Conservation (phyloP, 1,140 invertebrate species). For the Drosophila miranda region DNA sequence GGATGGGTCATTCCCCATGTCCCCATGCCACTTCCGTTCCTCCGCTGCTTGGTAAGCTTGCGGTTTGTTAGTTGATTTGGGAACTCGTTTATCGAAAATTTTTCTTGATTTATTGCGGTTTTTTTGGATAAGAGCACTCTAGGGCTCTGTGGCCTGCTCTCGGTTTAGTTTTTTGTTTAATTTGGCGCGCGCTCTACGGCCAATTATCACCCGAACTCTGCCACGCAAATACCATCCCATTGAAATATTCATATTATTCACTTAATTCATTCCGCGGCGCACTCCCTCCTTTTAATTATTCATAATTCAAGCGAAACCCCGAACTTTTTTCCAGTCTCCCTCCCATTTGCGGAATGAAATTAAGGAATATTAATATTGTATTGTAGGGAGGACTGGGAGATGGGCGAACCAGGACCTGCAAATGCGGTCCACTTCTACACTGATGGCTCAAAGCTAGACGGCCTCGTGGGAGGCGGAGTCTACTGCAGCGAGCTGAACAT, state of each 20-base stretch:
- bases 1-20: constrained; percentile 37
- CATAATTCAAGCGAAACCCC: constrained; percentile 9
- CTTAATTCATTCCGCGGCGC: constrained; percentile 11
- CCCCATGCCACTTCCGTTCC: constrained; percentile 24
- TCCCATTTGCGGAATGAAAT: too few relatives aligned
- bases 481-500: too few relatives aligned
- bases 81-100: constrained; percentile 35
- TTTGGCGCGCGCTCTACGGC: constrained; percentile 55
- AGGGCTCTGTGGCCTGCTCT: constrained; percentile 24
- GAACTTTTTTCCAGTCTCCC: background rate
- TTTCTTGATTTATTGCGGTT: background rate
- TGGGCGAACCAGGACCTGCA: too few relatives aligned
- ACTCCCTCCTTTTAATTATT: constrained; percentile 37
- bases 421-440: too few relatives aligned
- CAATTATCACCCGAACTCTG: constrained; percentile 34
- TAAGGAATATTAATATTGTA: too few relatives aligned
- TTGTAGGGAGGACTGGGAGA: too few relatives aligned
- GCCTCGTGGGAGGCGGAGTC: too few relatives aligned
- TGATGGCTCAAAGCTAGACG: too few relatives aligned
- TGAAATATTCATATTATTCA: constrained; percentile 52
- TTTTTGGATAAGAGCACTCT: constrained; percentile 1
- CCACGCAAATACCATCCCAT: constrained; percentile 27
- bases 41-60: background rate
- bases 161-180: constrained; percentile 59
- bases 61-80: constrained; percentile 11